These are phyloP conservation scores for Amphimallon solstitiale DNA, from an alignment of 2,888 invertebrate species.

Conservation along the genomic window DNA sequence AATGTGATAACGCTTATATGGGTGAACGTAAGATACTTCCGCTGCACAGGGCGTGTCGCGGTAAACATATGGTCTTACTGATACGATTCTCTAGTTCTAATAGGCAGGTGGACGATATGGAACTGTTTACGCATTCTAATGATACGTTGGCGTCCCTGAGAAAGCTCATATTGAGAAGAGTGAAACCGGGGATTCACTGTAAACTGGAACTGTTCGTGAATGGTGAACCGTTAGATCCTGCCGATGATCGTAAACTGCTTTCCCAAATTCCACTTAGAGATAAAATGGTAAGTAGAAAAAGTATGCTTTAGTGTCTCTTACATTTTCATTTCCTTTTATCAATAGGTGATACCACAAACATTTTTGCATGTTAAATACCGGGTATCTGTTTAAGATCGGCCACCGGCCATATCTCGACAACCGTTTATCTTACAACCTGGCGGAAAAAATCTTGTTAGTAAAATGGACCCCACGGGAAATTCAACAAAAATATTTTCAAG, in stretches of 20 bases:
- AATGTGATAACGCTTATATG: constrained; percentile 89
- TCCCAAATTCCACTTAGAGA: constrained; percentile 87
- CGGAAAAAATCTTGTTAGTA: no score
- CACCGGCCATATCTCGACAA: no score
- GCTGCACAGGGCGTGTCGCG: constrained; percentile 87
- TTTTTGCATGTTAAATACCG: no score
- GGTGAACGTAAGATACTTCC: constrained; percentile 91
- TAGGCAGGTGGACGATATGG: constrained; percentile 87
- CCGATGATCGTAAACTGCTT: constrained; percentile 87
- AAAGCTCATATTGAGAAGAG: constrained; percentile 77
- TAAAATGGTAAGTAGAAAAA: constrained; percentile 85
- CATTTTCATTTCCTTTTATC: no score
- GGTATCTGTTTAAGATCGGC: no score
- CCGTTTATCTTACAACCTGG: no score
- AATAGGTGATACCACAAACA: no score
- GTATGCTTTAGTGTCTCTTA: no score
- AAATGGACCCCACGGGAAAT: no score
- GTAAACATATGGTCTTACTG: constrained; percentile 87
- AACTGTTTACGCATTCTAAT: constrained; percentile 92
- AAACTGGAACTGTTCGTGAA: constrained; percentile 92
- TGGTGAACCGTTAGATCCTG: constrained; percentile 86
- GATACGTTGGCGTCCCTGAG: constrained; percentile 90
- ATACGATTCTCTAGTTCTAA: constrained; percentile 83
- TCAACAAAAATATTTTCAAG: no score
- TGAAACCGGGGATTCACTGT: constrained; percentile 75